phyloP scores from a whole-genome alignment of 2,888 invertebrate genomes.

The Leuctra nigra region DNA sequence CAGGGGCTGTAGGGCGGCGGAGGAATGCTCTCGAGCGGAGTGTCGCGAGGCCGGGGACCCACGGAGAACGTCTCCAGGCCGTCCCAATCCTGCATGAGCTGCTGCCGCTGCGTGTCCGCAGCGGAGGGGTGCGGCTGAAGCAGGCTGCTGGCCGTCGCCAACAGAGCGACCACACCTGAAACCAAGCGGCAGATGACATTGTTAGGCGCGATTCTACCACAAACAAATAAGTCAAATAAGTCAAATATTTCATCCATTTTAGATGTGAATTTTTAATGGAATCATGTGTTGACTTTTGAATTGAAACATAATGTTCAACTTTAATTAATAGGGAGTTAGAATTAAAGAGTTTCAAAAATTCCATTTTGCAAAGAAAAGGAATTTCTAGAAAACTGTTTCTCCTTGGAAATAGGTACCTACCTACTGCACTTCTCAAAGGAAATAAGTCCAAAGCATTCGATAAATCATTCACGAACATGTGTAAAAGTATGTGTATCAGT shows the following conservation, averaged over 20 bases:
- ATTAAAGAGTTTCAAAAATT: too few species aligned
- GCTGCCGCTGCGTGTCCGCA: conserved; percentile 47
- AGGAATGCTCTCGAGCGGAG: conserved; percentile 33
- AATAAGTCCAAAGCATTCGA: too few species aligned
- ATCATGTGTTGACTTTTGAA: neutral
- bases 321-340: neutral
- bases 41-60: conserved; percentile 17
- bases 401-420: too few species aligned
- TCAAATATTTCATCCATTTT: neutral
- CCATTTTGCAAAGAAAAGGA: too few species aligned
- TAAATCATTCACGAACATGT: too few species aligned
- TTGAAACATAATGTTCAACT: neutral
- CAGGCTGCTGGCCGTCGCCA: conserved; percentile 63
- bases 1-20: conserved; percentile 54
- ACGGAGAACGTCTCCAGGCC: conserved; percentile 50
- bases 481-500: too few species aligned
- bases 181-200: conserved; percentile 27
- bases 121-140: conserved; percentile 50
- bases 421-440: too few species aligned
- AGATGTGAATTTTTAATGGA: neutral
- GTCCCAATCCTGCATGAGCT: conserved; percentile 56
- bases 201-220: neutral
- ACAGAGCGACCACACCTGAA: conserved; percentile 56
- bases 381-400: too few species aligned
- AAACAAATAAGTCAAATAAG: neutral